Evolutionary conservation across 2,888 invertebrate genomes (phyloP).

Genomic region (Minunthozetes semirufus): DNA sequence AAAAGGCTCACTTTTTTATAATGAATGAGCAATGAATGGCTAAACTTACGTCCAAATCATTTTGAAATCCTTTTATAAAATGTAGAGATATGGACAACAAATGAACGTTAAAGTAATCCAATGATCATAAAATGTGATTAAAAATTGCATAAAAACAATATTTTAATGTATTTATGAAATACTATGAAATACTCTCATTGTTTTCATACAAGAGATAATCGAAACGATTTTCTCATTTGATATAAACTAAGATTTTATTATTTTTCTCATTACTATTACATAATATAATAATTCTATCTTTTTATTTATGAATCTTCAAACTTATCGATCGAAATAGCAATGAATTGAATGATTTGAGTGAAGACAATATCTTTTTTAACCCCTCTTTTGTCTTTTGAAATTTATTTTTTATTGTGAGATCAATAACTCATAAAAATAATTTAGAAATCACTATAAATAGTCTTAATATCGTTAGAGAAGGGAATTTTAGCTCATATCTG

Average conservation of each 20-base stretch:
- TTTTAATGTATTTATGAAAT: background rate
- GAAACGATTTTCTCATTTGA: constrained; percentile 7
- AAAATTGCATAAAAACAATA: constrained; percentile 21
- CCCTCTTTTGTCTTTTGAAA: too few relatives aligned
- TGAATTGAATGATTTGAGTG: background rate
- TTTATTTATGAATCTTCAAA: background rate
- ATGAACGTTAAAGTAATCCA: constrained; percentile 3
- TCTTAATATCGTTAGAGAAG: too few relatives aligned
- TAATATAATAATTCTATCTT: background rate
- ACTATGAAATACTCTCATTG: background rate
- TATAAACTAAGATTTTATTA: background rate
- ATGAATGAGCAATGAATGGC: background rate
- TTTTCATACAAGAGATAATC: background rate
- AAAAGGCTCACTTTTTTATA: background rate
- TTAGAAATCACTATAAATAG: too few relatives aligned
- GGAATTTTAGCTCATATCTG: too few relatives aligned
- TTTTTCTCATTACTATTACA: background rate
- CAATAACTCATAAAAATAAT: background rate
- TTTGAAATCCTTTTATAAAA: background rate
- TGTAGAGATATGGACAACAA: background rate
- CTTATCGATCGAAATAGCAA: background rate
- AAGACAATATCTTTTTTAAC: background rate
- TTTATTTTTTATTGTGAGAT: too few relatives aligned
- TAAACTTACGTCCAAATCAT: background rate
- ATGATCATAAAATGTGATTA: constrained; percentile 17